phyloP scores from a whole-genome alignment of 2,797 vertebrate species.

The Galaxias olidus region DNA sequence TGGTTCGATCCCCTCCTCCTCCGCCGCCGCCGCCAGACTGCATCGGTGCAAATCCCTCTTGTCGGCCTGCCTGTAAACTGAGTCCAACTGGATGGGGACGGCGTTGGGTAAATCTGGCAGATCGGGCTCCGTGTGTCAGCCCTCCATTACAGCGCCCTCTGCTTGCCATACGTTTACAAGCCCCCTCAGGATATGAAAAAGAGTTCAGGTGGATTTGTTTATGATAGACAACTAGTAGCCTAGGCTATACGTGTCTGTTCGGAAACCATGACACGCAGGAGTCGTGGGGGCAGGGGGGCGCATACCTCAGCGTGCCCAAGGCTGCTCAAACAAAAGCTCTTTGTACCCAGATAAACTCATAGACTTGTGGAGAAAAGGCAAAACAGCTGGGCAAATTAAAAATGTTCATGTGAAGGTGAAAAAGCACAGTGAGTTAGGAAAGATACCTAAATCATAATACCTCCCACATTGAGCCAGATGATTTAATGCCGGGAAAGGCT shows the following conservation, averaged over 20 bases:
- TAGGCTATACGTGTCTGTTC: slow-evolving; percentile 8
- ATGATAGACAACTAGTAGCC: not conserved
- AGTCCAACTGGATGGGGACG: slow-evolving; percentile 39
- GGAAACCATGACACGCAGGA: slow-evolving; percentile 20
- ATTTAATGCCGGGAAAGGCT: slow-evolving; percentile 53
- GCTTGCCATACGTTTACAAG: slow-evolving; percentile 45
- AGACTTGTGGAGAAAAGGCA: slow-evolving; percentile 24
- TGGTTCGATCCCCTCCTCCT: slow-evolving; percentile 48
- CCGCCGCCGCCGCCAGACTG: slow-evolving; percentile 64
- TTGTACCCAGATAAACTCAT: slow-evolving; percentile 39
- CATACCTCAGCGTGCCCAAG: slow-evolving; percentile 33
- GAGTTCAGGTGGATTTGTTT: slow-evolving; percentile 1
- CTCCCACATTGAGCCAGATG: slow-evolving; percentile 20
- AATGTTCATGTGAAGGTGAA: slow-evolving; percentile 5
- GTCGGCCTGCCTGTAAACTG: slow-evolving; percentile 51
- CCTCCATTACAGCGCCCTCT: slow-evolving; percentile 9
- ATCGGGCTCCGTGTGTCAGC: slow-evolving; percentile 30
- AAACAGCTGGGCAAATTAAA: slow-evolving; percentile 30
- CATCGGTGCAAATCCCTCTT: slow-evolving; percentile 65
- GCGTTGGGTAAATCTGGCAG: slow-evolving; percentile 48
- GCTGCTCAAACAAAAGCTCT: slow-evolving; percentile 43
- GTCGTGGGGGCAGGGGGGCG: slow-evolving; percentile 8
- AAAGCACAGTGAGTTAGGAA: not conserved
- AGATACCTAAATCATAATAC: not conserved
- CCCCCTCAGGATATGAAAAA: slow-evolving; percentile 65